Evolutionary conservation across 2,797 vertebrate species (phyloP).

Genomic region (Lacerta agilis): DNA sequence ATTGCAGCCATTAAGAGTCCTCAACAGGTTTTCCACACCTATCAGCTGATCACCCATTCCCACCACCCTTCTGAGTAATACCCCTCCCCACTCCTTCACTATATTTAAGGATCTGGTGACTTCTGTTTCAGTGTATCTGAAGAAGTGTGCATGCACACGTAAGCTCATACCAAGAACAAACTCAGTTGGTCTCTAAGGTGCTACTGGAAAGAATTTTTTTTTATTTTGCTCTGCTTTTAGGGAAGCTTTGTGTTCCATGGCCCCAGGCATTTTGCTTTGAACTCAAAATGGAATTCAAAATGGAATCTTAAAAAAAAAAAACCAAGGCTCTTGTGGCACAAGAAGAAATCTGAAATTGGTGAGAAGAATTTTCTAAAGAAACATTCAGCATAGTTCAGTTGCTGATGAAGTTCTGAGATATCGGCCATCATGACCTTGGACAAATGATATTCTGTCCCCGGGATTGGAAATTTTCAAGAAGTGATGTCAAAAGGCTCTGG

Average conservation of each 20-base stretch:
- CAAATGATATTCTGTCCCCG: constrained; percentile 14
- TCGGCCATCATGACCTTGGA: background rate
- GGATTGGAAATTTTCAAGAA: constrained; percentile 4
- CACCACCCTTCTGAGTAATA: no score
- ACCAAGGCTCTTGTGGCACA: background rate
- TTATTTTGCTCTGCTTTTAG: background rate
- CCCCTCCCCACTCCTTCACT: no score
- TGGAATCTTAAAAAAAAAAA: background rate
- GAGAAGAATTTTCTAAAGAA: constrained; percentile 1
- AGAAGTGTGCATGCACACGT: no score
- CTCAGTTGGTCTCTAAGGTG: no score
- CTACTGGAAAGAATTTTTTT: no score
- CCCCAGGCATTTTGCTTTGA: background rate
- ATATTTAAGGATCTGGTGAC: no score
- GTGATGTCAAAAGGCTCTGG: background rate
- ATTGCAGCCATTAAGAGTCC: no score
- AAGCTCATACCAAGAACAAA: no score
- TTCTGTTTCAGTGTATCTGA: no score
- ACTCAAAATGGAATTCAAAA: background rate
- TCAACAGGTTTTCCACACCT: no score
- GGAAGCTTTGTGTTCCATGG: background rate
- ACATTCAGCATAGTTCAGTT: background rate
- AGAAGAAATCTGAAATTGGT: background rate
- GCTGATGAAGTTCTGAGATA: background rate
- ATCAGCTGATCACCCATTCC: no score